Base-by-base conservation (phyloP, 2,888 invertebrate genomes). In the Ramazzottius varieornatus region DNA sequence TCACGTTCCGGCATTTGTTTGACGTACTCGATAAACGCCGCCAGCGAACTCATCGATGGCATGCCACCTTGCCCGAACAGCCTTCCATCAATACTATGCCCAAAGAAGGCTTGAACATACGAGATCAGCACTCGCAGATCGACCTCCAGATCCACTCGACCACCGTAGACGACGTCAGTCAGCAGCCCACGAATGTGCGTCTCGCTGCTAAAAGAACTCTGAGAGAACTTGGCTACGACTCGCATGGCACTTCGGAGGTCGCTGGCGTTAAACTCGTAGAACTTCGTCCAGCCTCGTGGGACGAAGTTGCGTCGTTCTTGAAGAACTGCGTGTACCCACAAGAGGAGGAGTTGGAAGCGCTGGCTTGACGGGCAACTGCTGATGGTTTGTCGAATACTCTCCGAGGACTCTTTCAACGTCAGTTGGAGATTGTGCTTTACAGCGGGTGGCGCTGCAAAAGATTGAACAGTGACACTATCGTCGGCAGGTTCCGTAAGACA, bases 261-360 rank as follows among this genome's bases (percentile, higher is more conserved):
- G 0, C 85, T 81, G 70, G 85, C 83, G 65, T 84, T 85, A 76
- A 91, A 91, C 73, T 91, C 89, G 75, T 92, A 91, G 73, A 83
- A 83, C 73, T 85, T 86, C 0, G 85, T 85, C 90, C 90, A 91
- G 0, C 89, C 86, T 80, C 80, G 88, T 0, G 92, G 92, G 70
- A 92, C 86, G 75, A 85, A 96, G 65, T 85, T 86, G 67, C 94
- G 81, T 46, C 98, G 81, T 76, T 98, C 96, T 70, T 81, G 81
- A 65, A 91, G 80, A 20, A 93, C 80, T 0, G 94, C 90, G 75
- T 94, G 92, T 66, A 88, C 80, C 81, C 87, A 86, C 68, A 91
- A 84, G 24, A 93, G 77, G 2, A 86, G 83, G 71, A 94, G 83
- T 66, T 86, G 73, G 1, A 82, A 77, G 71, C 81, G 80, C 24